Evolutionary conservation across 2,797 vertebrate genomes (phyloP), one percentile per base, ranked within the genome.

Genomic region (Etheostoma nigrum): DNA sequence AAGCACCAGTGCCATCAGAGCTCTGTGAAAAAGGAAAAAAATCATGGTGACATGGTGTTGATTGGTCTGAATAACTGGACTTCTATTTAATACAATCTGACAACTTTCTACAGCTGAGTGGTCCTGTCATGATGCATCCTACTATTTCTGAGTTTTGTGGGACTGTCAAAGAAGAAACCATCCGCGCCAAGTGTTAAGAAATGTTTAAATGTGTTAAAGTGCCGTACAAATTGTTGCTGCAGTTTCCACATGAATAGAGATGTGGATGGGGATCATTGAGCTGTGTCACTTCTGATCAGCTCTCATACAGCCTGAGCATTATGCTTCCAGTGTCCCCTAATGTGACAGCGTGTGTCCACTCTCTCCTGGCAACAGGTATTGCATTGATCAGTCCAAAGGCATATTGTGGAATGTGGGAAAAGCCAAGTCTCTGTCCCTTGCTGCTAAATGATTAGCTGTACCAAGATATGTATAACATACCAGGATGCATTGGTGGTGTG

Each of bases 231-330:
- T 54, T 42, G 53, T 71, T 70, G 74, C 73, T 69, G 52, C 64
- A 51, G 52, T 59, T 85, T 86, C 59, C 75, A 83, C 64, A 60
- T 53, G 61, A 59, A 19, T 12, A 25, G 69, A 81, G 60, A 76
- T 80, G 84, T 64, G 74, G 78, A 79, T 52, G 45, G 33, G 72
- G 59, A 70, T 76, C 72, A 42, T 1, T 80, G 82, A 85, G 60
- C 78, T 30, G 74, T 80, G 81, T 86, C 78, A 53, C 76, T 82
- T 67, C 59, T 76, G 62, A 84, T 84, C 81, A 85, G 70, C 63
- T 36, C 49, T 61, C 54, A 61, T 67, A 40, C 58, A 67, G 66
- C 45, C 13, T 25, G 19, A 71, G 76, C 59, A 48, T 49, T 52
- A 53, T 23, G 21, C 6, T 19, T 27, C 42, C 8, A 10, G 19